Evolutionary conservation across 2,113 vertebrate genomes (phyloP).

Genomic region (Choloepus hoffmanni): DNA sequence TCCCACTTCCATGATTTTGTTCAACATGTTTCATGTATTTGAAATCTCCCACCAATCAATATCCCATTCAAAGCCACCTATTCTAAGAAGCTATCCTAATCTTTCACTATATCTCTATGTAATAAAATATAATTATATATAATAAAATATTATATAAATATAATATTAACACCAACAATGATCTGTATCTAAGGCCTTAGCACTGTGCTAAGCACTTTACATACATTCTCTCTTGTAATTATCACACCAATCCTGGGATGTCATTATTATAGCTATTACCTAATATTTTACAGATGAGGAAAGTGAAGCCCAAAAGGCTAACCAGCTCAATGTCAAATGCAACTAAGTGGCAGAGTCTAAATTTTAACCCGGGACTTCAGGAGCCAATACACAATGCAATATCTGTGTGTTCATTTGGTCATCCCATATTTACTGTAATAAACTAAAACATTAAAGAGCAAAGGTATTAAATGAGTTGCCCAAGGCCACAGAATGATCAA

Average conservation of each 20-base stretch:
- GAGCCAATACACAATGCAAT: neutral
- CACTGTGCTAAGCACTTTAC: neutral
- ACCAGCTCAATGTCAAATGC: neutral
- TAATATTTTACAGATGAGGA: neutral
- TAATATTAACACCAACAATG: neutral
- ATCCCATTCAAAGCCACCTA: neutral
- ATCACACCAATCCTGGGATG: neutral
- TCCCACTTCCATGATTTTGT: neutral
- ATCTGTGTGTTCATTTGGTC: neutral
- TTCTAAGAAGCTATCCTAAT: neutral
- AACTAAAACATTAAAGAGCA: constrained; percentile 10
- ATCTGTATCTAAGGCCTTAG: too few relatives aligned
- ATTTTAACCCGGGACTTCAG: neutral
- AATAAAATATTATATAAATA: too few relatives aligned
- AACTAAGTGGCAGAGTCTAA: neutral
- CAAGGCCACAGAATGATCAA: constrained; percentile 7
- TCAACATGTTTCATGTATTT: neutral
- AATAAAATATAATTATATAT: neutral
- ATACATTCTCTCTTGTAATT: neutral
- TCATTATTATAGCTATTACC: neutral
- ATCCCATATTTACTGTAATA: neutral
- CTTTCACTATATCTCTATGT: neutral
- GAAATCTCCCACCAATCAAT: neutral
- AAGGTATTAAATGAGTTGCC: constrained; percentile 43
- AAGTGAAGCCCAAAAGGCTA: neutral